phyloP scores from a whole-genome alignment of 2,797 vertebrate genomes.

The Chrosomus eos region DNA sequence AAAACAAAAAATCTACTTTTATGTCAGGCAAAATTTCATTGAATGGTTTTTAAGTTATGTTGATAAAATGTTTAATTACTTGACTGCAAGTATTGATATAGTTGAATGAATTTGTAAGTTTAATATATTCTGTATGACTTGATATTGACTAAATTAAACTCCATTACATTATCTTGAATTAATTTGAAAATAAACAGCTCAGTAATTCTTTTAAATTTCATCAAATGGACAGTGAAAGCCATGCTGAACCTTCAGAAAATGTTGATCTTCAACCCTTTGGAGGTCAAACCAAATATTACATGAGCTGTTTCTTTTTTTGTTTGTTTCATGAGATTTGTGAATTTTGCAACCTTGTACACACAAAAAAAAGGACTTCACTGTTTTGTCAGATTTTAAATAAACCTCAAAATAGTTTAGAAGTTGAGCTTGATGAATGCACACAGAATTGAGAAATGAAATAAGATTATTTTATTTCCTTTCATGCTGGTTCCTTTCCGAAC shows the following conservation, averaged over 20 bases:
- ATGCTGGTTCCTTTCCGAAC: background rate
- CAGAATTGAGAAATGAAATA: background rate
- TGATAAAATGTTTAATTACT: background rate
- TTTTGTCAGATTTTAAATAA: background rate
- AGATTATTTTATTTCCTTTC: background rate
- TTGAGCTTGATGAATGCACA: background rate
- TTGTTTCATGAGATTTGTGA: background rate
- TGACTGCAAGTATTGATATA: too few relatives aligned
- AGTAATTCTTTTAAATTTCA: background rate
- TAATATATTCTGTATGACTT: background rate
- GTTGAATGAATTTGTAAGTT: too few relatives aligned
- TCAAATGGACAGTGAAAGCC: background rate
- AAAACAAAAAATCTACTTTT: background rate
- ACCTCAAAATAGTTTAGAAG: background rate
- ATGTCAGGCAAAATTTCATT: background rate
- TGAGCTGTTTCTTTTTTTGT: slow-evolving; percentile 7
- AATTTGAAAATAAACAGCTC: background rate
- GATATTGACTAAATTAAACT: background rate
- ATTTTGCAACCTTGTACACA: background rate
- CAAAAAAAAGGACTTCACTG: background rate
- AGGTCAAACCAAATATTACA: background rate
- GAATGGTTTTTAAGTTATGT: background rate
- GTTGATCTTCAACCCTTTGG: background rate
- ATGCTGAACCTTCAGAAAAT: background rate
- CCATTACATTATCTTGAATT: background rate